phyloP scores from a whole-genome alignment of 2,797 vertebrate genomes.

The Dendrocincla tyrannina region DNA sequence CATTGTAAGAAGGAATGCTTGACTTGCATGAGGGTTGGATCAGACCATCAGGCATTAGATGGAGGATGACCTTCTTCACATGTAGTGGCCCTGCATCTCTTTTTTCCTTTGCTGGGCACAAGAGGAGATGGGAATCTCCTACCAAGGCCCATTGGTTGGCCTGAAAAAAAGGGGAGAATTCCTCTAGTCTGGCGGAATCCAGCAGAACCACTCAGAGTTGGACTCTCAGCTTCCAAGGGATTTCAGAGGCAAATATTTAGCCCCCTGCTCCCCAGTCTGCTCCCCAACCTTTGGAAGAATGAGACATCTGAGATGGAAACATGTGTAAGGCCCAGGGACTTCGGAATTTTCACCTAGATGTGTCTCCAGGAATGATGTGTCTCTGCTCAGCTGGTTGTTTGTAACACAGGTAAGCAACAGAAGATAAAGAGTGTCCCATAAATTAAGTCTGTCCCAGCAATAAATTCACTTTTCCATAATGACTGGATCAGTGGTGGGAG shows the following conservation, averaged over 20 bases:
- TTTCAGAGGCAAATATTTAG: not conserved
- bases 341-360: not conserved
- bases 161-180: not conserved
- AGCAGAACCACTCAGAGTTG: not conserved
- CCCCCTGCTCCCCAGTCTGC: fast-evolving
- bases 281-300: not conserved
- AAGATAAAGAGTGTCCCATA: not conserved
- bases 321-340: not conserved
- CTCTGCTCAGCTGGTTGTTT: not conserved
- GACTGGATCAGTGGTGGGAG: not conserved
- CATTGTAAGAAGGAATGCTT: fast-evolving
- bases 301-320: not conserved
- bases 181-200: not conserved
- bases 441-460: not conserved
- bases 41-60: not conserved
- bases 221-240: not conserved
- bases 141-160: fast-evolving
- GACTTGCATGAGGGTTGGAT: not conserved
- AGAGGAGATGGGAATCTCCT: not conserved
- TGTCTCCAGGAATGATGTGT: not conserved
- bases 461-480: not conserved
- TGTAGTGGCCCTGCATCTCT: not conserved
- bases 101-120: not conserved
- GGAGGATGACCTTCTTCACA: not conserved
- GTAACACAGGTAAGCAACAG: not conserved